Evolutionary conservation across 2,888 invertebrate species (phyloP), one percentile per base, ranked within the genome.

Genomic region (Phalangium opilio): DNA sequence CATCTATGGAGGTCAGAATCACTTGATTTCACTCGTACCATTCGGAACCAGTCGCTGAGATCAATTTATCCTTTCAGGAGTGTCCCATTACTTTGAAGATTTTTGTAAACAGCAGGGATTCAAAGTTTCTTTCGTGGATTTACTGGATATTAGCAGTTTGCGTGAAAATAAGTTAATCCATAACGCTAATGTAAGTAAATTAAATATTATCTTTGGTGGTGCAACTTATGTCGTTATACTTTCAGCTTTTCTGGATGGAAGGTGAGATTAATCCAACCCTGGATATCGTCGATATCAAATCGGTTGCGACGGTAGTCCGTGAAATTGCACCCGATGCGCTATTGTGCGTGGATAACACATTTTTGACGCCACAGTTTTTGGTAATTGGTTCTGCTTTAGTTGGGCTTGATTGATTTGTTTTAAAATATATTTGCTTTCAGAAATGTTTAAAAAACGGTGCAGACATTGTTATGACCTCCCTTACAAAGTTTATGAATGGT

Each of bases 191-290:
- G 27, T 27, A 27, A 27, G 27, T 27, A 15, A 15, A 15, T 36
- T 36, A 27, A 27, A 7, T 27, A 7, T 27, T 27, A 7, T 27
- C n/a, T n/a, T n/a, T n/a, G n/a, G n/a, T n/a, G n/a, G n/a, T n/a
- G n/a, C n/a, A n/a, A n/a, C n/a, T n/a, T n/a, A n/a, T n/a, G n/a
- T n/a, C n/a, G n/a, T n/a, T n/a, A n/a, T n/a, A n/a, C n/a, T 27
- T 27, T 7, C 39, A 71, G 70, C 63, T 76, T 64, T 72, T 96
- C 35, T 96, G 95, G 93, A 67, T 93, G 51, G 96, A 96, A 68
- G 81, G 85, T 0, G 95, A 95, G 0, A 90, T 95, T n/a, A 96
- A 96, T 70, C 96, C 96, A 0, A 70, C 83, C 10, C 66, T 95
- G 57, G 87, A 87, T 71, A 73, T 96, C n/a, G 75, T 79, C 8